phyloP scores from a whole-genome alignment of 2,797 vertebrate species.

The Propithecus perrieri region DNA sequence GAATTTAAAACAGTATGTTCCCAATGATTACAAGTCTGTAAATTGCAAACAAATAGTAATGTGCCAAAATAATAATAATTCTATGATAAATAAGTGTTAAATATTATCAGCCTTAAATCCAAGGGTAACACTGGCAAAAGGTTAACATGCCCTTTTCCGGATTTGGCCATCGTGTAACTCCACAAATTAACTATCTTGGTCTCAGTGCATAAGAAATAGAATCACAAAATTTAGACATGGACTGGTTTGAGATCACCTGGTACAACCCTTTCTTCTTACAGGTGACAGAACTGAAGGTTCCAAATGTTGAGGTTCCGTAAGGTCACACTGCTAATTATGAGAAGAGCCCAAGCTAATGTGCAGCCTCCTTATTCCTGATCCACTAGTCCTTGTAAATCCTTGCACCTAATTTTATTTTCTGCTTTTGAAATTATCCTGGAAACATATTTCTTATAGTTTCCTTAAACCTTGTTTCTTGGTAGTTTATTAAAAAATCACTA shows the following conservation, averaged over 20 bases:
- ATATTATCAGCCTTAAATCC: background rate
- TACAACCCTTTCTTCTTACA: background rate
- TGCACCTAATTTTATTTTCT: conserved; percentile 50
- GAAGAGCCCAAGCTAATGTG: background rate
- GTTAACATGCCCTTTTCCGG: conserved; percentile 11
- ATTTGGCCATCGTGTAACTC: background rate
- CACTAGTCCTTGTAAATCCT: background rate
- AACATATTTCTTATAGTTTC: conserved; percentile 56
- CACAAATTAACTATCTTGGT: background rate
- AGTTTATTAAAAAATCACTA: conserved; percentile 64
- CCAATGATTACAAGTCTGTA: background rate
- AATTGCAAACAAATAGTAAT: background rate
- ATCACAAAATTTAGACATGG: background rate
- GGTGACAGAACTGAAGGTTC: background rate
- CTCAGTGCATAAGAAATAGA: background rate
- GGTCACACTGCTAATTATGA: background rate
- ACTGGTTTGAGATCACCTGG: background rate
- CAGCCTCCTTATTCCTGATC: background rate
- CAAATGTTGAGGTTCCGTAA: background rate
- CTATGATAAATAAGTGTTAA: background rate
- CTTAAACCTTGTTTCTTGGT: conserved; percentile 46
- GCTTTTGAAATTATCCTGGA: conserved; percentile 49
- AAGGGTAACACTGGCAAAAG: background rate
- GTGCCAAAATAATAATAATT: background rate
- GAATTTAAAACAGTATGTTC: background rate